Percentiles rank a stretch among this genome's conserved stretches.
Evolutionary conservation across 2,888 invertebrate species (phyloP).

Genomic region (Acrobasis consociella): DNA sequence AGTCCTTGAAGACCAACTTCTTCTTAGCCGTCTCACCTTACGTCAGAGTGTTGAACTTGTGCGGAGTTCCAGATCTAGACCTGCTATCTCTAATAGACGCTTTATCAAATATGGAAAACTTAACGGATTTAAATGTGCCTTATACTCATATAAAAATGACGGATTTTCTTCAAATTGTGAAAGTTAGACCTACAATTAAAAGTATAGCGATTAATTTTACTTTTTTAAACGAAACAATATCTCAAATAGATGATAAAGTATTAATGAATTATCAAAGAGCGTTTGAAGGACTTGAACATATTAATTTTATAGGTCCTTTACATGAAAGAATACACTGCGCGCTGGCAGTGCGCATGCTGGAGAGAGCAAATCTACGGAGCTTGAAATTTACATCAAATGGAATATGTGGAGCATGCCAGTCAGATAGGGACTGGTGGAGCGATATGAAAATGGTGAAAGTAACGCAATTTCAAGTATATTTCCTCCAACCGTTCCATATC

Average conservation of each 20-base stretch:
- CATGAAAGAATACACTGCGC: neutral
- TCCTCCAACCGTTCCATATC: neutral
- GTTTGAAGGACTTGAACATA: neutral
- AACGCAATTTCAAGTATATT: neutral
- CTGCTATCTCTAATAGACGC: neutral
- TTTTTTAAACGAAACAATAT: neutral
- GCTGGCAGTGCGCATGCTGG: neutral
- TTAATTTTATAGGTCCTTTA: neutral
- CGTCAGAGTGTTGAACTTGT: neutral
- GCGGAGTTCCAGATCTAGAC: neutral
- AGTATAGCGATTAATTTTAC: neutral
- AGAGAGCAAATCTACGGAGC: neutral
- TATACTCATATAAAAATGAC: neutral
- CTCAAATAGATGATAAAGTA: neutral
- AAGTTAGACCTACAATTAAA: neutral
- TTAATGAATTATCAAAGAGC: neutral
- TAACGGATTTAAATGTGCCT: neutral
- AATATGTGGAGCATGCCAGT: no score
- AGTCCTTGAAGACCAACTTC: neutral
- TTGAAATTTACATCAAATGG: neutral
- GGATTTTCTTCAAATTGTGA: neutral
- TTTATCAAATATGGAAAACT: neutral
- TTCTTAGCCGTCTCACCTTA: neutral
- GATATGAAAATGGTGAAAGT: neutral
- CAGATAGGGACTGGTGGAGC: neutral